Base-by-base conservation (phyloP, 2,797 vertebrate genomes). In the Enteromius anoplus region DNA sequence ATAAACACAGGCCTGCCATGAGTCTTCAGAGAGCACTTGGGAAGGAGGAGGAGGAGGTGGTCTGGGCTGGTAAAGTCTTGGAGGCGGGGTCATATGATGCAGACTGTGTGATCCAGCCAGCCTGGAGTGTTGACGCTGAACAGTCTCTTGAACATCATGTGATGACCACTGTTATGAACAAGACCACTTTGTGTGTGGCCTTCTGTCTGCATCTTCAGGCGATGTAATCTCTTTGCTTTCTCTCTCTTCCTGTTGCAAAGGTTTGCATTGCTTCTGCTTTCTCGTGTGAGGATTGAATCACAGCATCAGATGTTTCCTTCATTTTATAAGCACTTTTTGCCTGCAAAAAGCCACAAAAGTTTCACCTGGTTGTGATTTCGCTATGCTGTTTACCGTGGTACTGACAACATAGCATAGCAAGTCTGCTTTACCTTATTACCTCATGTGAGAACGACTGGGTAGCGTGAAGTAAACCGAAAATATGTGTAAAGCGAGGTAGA, bases 141-240 rank as follows among this genome's bases (percentile, higher is more conserved):
- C 86, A 91, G 92, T 94, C 92, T 94, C 91, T 95, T 94, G 93
- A 93, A 94, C 88, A 93, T 91, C 95, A 95, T 95, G 93, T 95
- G 95, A 96, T 91, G 88, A 88, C 87, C 81, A 86, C 80, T 83
- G 86, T 91, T 91, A 88, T 87, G 87, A 93, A 94, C 92, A 94
- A 88, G 87, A 86, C 75, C 89, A 86, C 87, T 86, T 84, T 92
- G 90, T 93, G 87, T 92, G 85, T 87, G 86, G 49, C 72, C 65
- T 85, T 88, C 75, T 81, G 55, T 42, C 53, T 70, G 66, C 53
- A 51, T 84, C 70, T 80, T 80, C 23, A 81, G 85, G 81, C 78
- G 19, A 68, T 58, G 45, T 37, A 70, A 82, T 65, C 47, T 73
- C 53, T 55, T 64, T 19, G n/a, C 60, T 71, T 80, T 65, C 32